A percentile compares a stretch with the other conserved stretches of the same genome.
These are phyloP conservation scores for Piscicola geometra DNA, from an alignment of 2,888 invertebrate species.

Conservation along the genomic window DNA sequence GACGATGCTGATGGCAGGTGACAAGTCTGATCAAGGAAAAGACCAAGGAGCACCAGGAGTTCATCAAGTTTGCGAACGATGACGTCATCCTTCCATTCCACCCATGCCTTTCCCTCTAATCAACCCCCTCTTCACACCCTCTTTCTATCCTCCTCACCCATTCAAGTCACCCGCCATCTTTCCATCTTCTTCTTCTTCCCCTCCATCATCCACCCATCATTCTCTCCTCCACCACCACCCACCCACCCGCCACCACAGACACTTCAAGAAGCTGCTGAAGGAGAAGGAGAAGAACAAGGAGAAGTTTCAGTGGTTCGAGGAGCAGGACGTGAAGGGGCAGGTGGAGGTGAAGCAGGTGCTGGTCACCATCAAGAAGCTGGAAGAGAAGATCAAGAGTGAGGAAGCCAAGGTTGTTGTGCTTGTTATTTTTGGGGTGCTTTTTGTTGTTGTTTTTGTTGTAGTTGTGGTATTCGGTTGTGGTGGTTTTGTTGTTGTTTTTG, in stretches of 20 bases:
- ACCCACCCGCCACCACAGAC: constrained; percentile 41
- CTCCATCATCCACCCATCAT: no score
- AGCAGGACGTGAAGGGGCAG: constrained; percentile 62
- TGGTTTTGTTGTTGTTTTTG: not conserved
- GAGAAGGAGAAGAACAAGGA: constrained; percentile 61
- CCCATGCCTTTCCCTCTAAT: no score
- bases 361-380: constrained; percentile 71
- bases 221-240: no score
- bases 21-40: constrained; percentile 63
- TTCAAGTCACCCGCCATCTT: not conserved
- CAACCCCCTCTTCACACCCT: no score
- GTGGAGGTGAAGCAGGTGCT: constrained; percentile 60
- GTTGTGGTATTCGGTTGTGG: not conserved
- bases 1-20: constrained; percentile 56
- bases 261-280: constrained; percentile 52
- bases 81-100: no score
- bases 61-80: constrained; percentile 50
- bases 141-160: not conserved
- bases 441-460: not conserved
- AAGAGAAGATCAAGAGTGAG: constrained; percentile 63
- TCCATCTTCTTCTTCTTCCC: no score
- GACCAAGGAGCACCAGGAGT: constrained; percentile 57
- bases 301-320: constrained; percentile 65
- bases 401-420: constrained; percentile 51
- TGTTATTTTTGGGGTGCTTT: not conserved